Percentiles rank a stretch among this genome's conserved stretches.
phyloP scores from a whole-genome alignment of 2,797 vertebrate genomes.

The Tragopan temminckii region DNA sequence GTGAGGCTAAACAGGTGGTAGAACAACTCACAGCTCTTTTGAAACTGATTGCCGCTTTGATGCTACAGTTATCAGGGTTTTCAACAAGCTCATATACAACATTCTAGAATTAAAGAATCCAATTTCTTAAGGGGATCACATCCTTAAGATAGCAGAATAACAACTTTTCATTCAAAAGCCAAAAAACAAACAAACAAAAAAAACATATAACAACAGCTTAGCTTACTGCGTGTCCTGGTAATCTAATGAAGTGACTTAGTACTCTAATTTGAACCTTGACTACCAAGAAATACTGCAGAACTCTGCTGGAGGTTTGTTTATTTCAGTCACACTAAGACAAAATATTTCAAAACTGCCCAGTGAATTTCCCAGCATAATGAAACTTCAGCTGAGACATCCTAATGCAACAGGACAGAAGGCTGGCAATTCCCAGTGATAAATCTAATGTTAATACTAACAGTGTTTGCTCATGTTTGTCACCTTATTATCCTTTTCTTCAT shows the following conservation, averaged over 20 bases:
- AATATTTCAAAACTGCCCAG: not conserved
- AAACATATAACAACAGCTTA: not conserved
- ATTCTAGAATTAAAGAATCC: not conserved
- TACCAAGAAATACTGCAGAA: not conserved
- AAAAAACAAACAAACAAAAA: not conserved
- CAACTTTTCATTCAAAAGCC: not conserved
- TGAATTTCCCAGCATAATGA: rapidly evolving
- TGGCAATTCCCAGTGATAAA: not conserved
- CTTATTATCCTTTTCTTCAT: not conserved
- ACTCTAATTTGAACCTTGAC: not conserved
- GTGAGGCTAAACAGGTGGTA: constrained; percentile 35
- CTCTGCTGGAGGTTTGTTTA: not conserved
- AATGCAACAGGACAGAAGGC: not conserved
- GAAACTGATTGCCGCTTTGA: constrained; percentile 33
- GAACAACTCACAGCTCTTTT: constrained; percentile 11
- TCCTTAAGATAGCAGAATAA: not conserved
- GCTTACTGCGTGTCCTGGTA: not conserved
- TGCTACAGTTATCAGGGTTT: constrained; percentile 2
- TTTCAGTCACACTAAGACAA: not conserved
- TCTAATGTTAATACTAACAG: not conserved
- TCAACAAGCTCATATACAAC: not conserved
- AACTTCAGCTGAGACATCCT: constrained; percentile 4
- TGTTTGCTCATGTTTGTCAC: too few relatives aligned
- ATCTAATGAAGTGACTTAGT: not conserved
- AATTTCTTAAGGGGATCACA: not conserved